Evolutionary conservation across 2,888 invertebrate genomes (phyloP), one percentile per base, ranked within the genome.

Genomic region (Acleris sparsana): DNA sequence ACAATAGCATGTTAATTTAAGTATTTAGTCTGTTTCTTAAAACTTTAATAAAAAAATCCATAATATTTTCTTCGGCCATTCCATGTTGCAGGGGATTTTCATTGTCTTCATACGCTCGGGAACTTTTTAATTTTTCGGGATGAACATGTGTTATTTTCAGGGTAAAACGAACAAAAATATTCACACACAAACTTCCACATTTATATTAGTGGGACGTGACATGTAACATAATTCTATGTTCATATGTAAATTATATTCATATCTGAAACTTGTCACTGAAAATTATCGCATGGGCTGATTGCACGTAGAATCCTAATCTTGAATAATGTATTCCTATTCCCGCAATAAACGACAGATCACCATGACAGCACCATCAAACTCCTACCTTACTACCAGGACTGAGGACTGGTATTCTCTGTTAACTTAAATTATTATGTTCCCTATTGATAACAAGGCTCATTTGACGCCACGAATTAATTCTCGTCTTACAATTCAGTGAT

Each of bases 311-410:
- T 52, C 61, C 46, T 33, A 51, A 57, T 66, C 66, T 62, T 66
- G 66, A 66, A 66, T 66, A 66, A 66, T 66, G 66, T 66, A 66
- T 65, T 60, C 44, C 53, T 49, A 53, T 64, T 51, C 20, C 51
- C 57, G n/a, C 53, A 52, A 66, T 57, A 46, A 53, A 17, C 52
- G 46, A 66, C 52, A 39, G 49, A 61, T 52, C 22, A 62, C n/a
- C 25, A 22, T 53, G 13, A 16, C 20, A n/a, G 48, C n/a, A 20
- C 52, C 52, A 33, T 25, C 62, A 7, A 62, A 39, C 25, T 13
- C 46, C 11, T 13, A 57, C 48, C 62, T 62, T 66, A 20, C 17
- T 20, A 25, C 52, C 11, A 3, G 18, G 9, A 48, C 1, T 49
- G 5, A 57, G 43, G 4, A 56, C 25, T 5, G 17, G 7, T 25